phyloP scores from a whole-genome alignment of 2,888 invertebrate genomes.

The Hypomecis punctinalis region DNA sequence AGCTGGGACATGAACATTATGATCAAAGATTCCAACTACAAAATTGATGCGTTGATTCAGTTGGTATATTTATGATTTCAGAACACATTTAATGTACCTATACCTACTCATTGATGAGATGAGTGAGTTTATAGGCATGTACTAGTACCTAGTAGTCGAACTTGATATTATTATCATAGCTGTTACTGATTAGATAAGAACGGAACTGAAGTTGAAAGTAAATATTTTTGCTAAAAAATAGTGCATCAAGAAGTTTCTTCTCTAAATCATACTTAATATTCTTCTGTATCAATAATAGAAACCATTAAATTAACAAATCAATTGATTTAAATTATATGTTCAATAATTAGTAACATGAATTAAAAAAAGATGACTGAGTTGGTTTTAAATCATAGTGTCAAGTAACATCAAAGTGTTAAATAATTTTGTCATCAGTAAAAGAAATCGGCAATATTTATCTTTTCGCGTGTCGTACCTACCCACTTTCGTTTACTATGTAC shows the following conservation, averaged over 20 bases:
- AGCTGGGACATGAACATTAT: conserved; percentile 1
- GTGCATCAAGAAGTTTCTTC: no score
- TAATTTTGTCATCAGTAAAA: conserved; percentile 32
- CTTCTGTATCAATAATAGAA: no score
- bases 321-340: no score
- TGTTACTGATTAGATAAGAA: conserved; percentile 7
- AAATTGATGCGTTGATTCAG: no score
- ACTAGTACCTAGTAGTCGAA: not conserved
- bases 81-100: no score
- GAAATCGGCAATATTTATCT: conserved; percentile 30
- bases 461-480: conserved; percentile 7
- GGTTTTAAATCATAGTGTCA: no score
- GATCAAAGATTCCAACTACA: not conserved
- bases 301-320: no score
- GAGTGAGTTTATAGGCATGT: not conserved
- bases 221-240: not conserved
- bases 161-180: not conserved
- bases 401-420: conserved; percentile 1
- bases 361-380: no score
- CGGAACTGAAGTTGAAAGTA: not conserved
- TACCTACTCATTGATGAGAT: not conserved
- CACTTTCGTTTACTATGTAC: conserved; percentile 12
- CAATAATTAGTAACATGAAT: no score
- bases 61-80: no score
- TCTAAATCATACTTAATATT: no score